Percentiles rank a stretch among this genome's conserved stretches.
These are phyloP conservation scores for Pachydiplax longipennis DNA, from an alignment of 2,888 invertebrate genomes.

Conservation along the genomic window DNA sequence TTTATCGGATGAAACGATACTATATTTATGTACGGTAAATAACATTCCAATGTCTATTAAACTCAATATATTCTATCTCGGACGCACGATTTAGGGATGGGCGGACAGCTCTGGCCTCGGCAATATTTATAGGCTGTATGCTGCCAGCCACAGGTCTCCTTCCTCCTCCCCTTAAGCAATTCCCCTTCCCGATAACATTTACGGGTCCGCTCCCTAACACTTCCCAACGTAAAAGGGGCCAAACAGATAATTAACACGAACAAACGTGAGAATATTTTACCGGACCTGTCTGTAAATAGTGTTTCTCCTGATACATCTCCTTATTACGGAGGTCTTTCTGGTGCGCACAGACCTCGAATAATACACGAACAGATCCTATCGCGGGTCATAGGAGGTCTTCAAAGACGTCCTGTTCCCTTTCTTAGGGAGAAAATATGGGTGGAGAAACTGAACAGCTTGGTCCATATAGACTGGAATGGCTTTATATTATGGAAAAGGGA, in stretches of 20 bases:
- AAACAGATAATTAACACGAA: conserved; percentile 11
- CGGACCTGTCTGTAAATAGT: background rate
- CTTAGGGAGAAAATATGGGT: background rate
- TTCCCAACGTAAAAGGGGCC: background rate
- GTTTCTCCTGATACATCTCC: background rate
- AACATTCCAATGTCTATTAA: conserved; percentile 1
- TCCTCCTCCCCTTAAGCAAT: background rate
- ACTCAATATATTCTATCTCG: conserved; percentile 12
- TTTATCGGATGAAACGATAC: background rate
- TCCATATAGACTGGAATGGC: background rate
- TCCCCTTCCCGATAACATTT: background rate
- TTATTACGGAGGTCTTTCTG: background rate
- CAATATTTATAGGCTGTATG: background rate
- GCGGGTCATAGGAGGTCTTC: background rate
- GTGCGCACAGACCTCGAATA: background rate
- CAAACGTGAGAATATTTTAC: conserved; percentile 19
- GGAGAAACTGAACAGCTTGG: background rate
- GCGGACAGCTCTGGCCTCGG: background rate
- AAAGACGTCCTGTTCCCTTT: background rate
- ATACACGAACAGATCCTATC: background rate
- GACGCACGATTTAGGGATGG: conserved; percentile 3
- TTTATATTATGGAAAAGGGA: background rate
- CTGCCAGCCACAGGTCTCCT: background rate
- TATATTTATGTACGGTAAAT: background rate
- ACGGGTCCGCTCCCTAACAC: background rate